Conservation (phyloP, 2,113 vertebrate genomes). For the Mastomys natalensis region DNA sequence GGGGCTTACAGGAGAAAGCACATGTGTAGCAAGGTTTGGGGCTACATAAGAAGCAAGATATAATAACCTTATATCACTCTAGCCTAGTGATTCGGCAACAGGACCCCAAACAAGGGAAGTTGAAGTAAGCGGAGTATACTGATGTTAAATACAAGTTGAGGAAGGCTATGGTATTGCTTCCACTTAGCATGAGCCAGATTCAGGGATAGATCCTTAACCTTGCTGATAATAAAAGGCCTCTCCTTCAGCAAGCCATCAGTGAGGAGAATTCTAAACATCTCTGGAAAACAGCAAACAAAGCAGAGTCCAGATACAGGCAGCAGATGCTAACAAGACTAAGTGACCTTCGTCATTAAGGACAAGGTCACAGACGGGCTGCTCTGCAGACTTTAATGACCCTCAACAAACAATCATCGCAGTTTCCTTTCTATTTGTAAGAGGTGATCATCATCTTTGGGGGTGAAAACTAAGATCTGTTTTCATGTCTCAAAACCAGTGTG, state of each 20-base stretch:
- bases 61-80: not conserved
- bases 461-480: not conserved
- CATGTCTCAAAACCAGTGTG: slow-evolving; percentile 28
- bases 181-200: not conserved
- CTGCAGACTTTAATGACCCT: not conserved
- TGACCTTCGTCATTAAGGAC: not conserved
- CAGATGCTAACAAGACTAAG: slow-evolving; percentile 9
- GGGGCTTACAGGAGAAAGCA: not conserved
- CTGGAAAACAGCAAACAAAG: slow-evolving; percentile 37
- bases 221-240: not conserved
- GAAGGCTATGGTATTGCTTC: not conserved
- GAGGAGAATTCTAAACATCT: not conserved
- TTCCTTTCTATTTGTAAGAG: not conserved
- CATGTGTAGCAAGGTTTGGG: not conserved
- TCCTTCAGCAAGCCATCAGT: not conserved
- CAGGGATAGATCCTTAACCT: not conserved
- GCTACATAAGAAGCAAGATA: not conserved
- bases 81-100: not conserved
- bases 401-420: not conserved
- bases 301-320: not conserved
- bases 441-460: not conserved
- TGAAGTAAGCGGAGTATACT: not conserved
- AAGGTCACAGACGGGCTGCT: not conserved
- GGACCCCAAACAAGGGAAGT: not conserved
- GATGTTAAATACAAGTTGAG: not conserved